These are phyloP conservation scores for Musca vetustissima DNA, from an alignment of 1,140 invertebrate species.

Conservation along the genomic window DNA sequence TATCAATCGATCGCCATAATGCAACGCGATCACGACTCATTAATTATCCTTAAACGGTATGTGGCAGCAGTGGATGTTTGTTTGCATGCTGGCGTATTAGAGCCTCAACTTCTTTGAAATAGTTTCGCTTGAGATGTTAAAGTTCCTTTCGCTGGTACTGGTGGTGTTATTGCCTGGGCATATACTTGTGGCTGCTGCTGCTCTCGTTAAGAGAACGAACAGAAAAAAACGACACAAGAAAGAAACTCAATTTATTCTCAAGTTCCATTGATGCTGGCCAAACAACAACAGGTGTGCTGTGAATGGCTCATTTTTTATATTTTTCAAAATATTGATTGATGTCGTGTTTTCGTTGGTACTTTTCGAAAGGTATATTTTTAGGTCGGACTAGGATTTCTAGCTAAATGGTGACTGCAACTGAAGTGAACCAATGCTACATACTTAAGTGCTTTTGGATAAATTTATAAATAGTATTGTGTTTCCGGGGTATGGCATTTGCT, in stretches of 20 bases:
- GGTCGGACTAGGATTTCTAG: too few relatives aligned
- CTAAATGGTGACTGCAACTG: too few relatives aligned
- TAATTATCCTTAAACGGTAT: conserved; percentile 46
- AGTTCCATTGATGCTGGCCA: background rate
- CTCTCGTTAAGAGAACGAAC: too few relatives aligned
- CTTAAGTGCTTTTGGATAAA: too few relatives aligned
- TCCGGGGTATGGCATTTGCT: too few relatives aligned
- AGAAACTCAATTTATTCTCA: background rate
- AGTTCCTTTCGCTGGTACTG: background rate
- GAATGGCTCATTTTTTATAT: background rate
- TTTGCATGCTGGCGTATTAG: background rate
- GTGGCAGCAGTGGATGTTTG: background rate
- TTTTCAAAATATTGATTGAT: conserved; percentile 11
- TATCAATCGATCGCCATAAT: conserved; percentile 37
- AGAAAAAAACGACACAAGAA: too few relatives aligned
- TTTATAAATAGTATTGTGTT: too few relatives aligned
- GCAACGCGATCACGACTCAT: conserved; percentile 45
- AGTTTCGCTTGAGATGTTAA: conserved; percentile 8
- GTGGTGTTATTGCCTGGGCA: background rate
- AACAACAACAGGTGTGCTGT: conserved; percentile 3
- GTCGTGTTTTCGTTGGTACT: background rate
- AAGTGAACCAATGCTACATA: too few relatives aligned
- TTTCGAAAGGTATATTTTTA: background rate
- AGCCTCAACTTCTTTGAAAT: background rate
- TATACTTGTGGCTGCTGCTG: too few relatives aligned